Base-by-base conservation (phyloP, 2,797 vertebrate genomes). In the Taenioides sp. region DNA sequence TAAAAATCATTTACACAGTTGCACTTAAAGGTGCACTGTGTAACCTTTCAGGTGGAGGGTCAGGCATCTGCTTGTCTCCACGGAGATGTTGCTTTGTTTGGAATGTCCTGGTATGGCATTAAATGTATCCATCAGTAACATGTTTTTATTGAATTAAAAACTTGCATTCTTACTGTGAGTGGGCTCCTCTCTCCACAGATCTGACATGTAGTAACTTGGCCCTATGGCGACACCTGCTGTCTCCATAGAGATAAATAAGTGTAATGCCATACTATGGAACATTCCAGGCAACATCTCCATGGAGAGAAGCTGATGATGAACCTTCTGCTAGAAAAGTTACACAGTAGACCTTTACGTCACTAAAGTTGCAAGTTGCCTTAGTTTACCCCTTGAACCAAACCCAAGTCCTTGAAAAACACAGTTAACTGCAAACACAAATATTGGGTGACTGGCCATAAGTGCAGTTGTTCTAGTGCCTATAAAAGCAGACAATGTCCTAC, bases 391-490 rank as follows among this genome's bases (percentile, higher is more conserved):
- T 47, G 43, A 47, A 47, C 22, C 62, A 65, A 47, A 18, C 3
- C 22, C 22, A 49, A 25, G 23, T 27, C 64, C 43, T 65, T 65
- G 64, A 65, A 65, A 5, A 27, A 50, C 7, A 25, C 43, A 65
- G 7, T 27, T 28, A 65, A 27, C 14, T 49, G 16, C 6, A 65
- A 50, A 50, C 43, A 65, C 64, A 65, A 65, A 50, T 65, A 49
- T 18, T 65, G 27, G 17, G 64, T 49, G 49, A 65, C 49, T 50
- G 43, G 64, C 64, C 43, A 49, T 50, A 49, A 50, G 22, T 49
- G 64, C 25, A 65, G 34, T 27, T 49, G 63, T 65, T 65, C 43
- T 50, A 27, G 63, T 65, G 63, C 43, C 17, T 65, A 65, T 65
- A 65, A 65, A 65, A 27, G 22, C 64, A 49, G 64, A 7, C 22